Evolutionary conservation across 2,113 vertebrate genomes (phyloP).

Genomic region (Leptobrachium ailaonicum): DNA sequence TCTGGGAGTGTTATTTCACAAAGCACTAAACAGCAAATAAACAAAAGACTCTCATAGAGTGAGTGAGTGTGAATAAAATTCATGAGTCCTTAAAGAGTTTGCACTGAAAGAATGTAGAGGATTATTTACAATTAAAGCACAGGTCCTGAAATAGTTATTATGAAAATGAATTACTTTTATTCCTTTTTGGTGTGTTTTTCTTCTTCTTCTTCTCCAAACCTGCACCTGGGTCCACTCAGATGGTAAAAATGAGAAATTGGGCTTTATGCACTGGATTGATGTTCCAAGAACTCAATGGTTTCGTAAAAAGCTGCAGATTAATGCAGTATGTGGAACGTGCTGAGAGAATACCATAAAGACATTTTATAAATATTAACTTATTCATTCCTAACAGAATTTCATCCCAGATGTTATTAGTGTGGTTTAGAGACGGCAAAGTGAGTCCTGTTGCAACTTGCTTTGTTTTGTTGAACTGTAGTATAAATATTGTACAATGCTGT

Average conservation of each 20-base stretch:
- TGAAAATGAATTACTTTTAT: constrained; percentile 60
- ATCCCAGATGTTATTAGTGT: constrained; percentile 28
- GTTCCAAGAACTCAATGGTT: constrained; percentile 22
- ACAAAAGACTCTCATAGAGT: constrained; percentile 83
- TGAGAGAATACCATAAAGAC: constrained; percentile 18
- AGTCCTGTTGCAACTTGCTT: constrained; percentile 15
- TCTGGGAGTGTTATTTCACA: constrained; percentile 83
- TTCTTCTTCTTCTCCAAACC: constrained; percentile 58
- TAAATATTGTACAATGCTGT: background rate
- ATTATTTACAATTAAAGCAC: constrained; percentile 81
- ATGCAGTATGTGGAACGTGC: background rate
- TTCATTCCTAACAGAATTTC: constrained; percentile 17
- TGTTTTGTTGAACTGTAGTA: background rate
- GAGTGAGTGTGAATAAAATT: constrained; percentile 86
- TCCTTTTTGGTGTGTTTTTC: constrained; percentile 54
- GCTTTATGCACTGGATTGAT: constrained; percentile 52
- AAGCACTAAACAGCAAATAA: constrained; percentile 85
- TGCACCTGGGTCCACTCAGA: constrained; percentile 66
- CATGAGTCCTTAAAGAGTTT: constrained; percentile 87
- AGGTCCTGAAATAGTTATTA: constrained; percentile 70
- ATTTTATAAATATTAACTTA: constrained; percentile 31
- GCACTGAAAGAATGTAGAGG: constrained; percentile 77
- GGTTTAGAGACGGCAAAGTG: background rate
- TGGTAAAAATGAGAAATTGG: constrained; percentile 54
- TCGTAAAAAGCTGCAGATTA: constrained; percentile 34